Percentiles rank a stretch among this genome's conserved stretches.
Conservation (phyloP, 2,113 vertebrate species). For the Pterophyllum scalare region DNA sequence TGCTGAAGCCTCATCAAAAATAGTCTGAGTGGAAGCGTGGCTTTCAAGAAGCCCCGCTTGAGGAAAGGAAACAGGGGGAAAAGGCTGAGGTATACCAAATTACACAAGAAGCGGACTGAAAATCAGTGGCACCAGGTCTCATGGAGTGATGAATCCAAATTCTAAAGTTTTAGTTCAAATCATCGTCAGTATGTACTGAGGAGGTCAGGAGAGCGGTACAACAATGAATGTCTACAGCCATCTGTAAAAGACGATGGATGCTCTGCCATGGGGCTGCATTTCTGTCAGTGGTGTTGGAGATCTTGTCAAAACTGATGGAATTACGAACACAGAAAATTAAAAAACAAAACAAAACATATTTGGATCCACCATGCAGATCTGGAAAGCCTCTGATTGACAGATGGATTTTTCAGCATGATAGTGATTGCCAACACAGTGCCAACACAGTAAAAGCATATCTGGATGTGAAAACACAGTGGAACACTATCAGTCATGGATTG, state of each 20-base stretch:
- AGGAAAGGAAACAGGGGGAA: not conserved
- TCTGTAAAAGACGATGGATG: not conserved
- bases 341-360: not conserved
- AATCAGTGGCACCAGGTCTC: not conserved
- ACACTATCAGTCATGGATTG: no score
- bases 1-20: not conserved
- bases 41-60: not conserved
- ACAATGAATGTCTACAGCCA: no score
- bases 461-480: no score
- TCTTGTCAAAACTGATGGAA: not conserved
- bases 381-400: no score
- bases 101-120: not conserved
- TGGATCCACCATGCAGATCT: no score
- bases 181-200: not conserved
- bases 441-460: no score
- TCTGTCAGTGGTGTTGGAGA: not conserved
- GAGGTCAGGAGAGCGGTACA: no score
- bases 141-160: not conserved
- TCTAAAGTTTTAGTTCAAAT: not conserved
- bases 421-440: no score
- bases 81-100: not conserved
- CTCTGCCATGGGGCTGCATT: not conserved
- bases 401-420: not conserved
- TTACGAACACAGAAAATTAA: not conserved
- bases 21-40: not conserved